Percentiles rank a stretch among this genome's conserved stretches.
These are phyloP conservation scores for Psephotus haematonotus DNA, from an alignment of 2,113 vertebrate species.

Conservation along the genomic window DNA sequence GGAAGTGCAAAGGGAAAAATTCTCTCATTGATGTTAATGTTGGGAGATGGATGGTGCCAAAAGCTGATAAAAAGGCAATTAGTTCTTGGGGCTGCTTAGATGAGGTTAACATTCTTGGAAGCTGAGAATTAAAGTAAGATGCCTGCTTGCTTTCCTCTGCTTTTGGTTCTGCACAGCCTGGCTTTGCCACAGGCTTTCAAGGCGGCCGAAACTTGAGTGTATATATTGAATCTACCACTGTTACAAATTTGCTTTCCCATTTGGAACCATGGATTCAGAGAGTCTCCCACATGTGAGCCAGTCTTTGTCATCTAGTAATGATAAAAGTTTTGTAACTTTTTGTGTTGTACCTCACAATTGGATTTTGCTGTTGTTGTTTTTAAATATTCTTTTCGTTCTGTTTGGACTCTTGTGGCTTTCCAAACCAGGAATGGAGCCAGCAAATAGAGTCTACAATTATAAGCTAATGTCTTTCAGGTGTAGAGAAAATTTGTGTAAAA, in stretches of 20 bases:
- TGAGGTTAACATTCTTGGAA: neutral
- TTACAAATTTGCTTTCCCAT: neutral
- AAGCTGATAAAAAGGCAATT: neutral
- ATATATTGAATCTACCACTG: neutral
- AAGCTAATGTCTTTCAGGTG: neutral
- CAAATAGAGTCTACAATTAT: neutral
- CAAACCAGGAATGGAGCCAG: neutral
- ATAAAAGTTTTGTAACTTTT: neutral
- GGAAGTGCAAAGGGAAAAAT: neutral
- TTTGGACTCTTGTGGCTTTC: neutral
- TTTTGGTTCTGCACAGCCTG: neutral
- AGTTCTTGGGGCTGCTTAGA: neutral
- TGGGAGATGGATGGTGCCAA: neutral
- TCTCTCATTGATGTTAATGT: neutral
- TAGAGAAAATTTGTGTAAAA: neutral
- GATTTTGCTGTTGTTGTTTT: neutral
- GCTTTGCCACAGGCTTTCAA: neutral
- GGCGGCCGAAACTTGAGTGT: neutral
- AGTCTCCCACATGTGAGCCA: neutral
- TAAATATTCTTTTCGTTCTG: neutral
- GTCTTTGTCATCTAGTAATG: neutral
- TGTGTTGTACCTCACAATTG: neutral
- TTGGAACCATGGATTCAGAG: neutral
- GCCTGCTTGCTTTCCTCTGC: neutral
- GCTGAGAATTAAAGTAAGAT: neutral